These are phyloP conservation scores for Suricata suricatta DNA, from an alignment of 2,113 vertebrate genomes.

Conservation along the genomic window DNA sequence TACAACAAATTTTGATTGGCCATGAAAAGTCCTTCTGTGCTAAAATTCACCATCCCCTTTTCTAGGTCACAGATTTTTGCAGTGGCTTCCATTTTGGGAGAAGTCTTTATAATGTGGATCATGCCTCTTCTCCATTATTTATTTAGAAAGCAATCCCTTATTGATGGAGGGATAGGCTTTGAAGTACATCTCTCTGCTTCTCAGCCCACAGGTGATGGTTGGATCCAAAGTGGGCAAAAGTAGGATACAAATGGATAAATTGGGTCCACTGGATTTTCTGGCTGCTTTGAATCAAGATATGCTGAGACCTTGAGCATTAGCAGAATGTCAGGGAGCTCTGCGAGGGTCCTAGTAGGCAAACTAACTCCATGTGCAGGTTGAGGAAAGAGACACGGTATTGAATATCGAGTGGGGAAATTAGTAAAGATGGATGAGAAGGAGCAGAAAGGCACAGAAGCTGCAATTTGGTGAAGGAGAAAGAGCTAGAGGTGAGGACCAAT, in stretches of 20 bases:
- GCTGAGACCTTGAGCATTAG: neutral
- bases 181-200: neutral
- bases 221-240: neutral
- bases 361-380: neutral
- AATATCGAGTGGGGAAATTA: rapidly evolving
- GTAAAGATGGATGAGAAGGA: neutral
- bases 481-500: rapidly evolving
- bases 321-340: neutral
- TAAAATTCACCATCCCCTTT: neutral
- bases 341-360: neutral
- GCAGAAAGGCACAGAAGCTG: neutral
- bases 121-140: neutral
- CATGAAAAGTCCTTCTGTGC: neutral
- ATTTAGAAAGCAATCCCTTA: neutral
- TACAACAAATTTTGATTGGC: neutral
- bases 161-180: neutral
- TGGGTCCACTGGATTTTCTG: neutral
- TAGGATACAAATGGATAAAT: neutral
- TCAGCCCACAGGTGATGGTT: rapidly evolving
- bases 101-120: neutral
- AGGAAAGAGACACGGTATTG: neutral
- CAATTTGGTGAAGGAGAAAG: neutral
- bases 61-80: neutral
- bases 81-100: neutral
- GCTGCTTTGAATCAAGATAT: neutral